phyloP scores from a whole-genome alignment of 1,140 invertebrate genomes.

The Ceratitis capitata region DNA sequence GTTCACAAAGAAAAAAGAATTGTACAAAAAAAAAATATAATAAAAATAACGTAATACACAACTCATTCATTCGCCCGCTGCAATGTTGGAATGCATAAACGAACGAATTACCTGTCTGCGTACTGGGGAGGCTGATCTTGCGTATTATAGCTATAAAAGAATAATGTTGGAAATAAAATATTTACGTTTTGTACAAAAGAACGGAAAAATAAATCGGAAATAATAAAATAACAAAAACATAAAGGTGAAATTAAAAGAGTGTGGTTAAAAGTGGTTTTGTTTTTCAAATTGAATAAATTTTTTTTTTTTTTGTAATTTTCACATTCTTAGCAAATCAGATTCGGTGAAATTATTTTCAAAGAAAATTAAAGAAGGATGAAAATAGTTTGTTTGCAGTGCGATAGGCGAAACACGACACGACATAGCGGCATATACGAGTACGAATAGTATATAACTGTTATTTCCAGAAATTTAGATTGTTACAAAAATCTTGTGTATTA shows the following conservation, averaged over 20 bases:
- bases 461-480: not conserved
- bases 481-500: not conserved
- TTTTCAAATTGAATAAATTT: not conserved
- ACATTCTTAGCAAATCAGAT: not conserved
- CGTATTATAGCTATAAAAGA: constrained; percentile 65
- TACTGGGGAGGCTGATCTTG: constrained; percentile 62
- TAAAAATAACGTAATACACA: not conserved
- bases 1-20: not conserved
- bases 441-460: not conserved
- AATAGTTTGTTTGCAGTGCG: not conserved
- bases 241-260: not conserved
- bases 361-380: not conserved
- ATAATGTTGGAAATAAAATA: constrained; percentile 55
- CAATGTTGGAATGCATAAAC: constrained; percentile 37
- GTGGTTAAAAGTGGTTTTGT: not conserved
- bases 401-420: constrained; percentile 23
- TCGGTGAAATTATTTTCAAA: not conserved
- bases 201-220: constrained; percentile 21
- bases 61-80: constrained; percentile 39
- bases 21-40: constrained; percentile 13
- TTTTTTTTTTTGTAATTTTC: no score
- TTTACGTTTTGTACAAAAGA: not conserved
- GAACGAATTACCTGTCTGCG: constrained; percentile 44
- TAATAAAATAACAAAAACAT: not conserved
- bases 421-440: constrained; percentile 3